phyloP scores from a whole-genome alignment of 2,888 invertebrate species.

The Drosophila dives region DNA sequence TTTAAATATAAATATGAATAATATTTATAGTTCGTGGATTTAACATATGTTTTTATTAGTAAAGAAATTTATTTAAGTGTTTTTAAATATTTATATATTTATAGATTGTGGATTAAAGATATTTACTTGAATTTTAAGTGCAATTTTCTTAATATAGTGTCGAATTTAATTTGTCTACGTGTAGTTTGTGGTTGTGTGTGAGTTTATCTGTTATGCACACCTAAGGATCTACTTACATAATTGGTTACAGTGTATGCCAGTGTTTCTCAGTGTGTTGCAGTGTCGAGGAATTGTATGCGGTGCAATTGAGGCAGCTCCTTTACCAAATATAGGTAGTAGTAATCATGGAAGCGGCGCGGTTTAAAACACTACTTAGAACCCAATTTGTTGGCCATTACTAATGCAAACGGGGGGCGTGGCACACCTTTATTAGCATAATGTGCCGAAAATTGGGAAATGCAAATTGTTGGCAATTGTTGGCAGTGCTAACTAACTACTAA shows the following conservation, averaged over 20 bases:
- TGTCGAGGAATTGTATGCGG: constrained; percentile 20
- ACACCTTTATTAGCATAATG: constrained; percentile 55
- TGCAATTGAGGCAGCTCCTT: constrained; percentile 18
- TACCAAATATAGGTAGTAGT: constrained; percentile 39
- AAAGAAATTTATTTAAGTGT: no score
- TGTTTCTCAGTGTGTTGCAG: neutral
- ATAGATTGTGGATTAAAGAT: no score
- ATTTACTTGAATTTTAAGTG: neutral
- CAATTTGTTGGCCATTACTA: constrained; percentile 52
- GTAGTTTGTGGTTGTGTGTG: constrained; percentile 21
- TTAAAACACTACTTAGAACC: constrained; percentile 12
- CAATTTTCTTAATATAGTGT: neutral
- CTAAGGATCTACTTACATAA: constrained; percentile 78
- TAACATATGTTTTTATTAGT: no score
- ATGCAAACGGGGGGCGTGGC: constrained; percentile 50
- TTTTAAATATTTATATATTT: no score
- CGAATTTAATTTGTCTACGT: neutral
- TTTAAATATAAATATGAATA: no score
- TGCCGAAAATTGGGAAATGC: constrained; percentile 41
- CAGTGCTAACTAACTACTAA: constrained; percentile 12
- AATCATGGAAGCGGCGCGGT: constrained; percentile 49
- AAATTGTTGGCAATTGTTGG: constrained; percentile 54
- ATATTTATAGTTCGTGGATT: no score
- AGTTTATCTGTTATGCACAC: constrained; percentile 64
- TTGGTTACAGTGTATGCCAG: constrained; percentile 46